A percentile compares a stretch with the other conserved stretches of the same genome.
These are phyloP conservation scores for Mylabris phalerata DNA, from an alignment of 1,140 invertebrate genomes.

Conservation along the genomic window DNA sequence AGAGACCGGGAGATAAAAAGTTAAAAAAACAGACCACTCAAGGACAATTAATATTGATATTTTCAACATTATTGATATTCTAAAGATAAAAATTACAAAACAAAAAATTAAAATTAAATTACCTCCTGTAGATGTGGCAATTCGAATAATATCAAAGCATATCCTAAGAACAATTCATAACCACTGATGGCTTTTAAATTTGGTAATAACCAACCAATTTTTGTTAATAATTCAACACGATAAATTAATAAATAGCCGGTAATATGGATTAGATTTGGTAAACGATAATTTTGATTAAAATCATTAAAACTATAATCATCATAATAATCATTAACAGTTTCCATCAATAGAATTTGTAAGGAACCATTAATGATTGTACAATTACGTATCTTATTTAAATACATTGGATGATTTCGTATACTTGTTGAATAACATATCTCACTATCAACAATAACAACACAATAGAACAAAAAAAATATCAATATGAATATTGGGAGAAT, in stretches of 20 bases:
- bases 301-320: too few species aligned
- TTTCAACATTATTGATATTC: too few species aligned
- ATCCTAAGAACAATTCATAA: background rate
- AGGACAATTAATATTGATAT: too few species aligned
- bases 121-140: background rate
- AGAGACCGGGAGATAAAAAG: too few species aligned
- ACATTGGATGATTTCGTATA: background rate
- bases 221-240: background rate
- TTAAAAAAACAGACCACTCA: too few species aligned
- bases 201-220: background rate
- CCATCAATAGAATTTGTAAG: conserved; percentile 55
- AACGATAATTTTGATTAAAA: too few species aligned
- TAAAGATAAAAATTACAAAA: too few species aligned
- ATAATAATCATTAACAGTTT: conserved; percentile 35
- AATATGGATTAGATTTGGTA: background rate
- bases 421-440: background rate
- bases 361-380: conserved; percentile 51
- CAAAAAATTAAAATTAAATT: too few species aligned
- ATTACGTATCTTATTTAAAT: conserved; percentile 19
- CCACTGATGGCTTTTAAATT: background rate
- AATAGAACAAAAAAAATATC: background rate
- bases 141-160: background rate
- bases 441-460: background rate
- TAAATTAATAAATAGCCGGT: background rate
- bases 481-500: background rate